Evolutionary conservation across 2,888 invertebrate species (phyloP), one percentile per base, ranked within the genome.

Genomic region (Conchocele bisecta): DNA sequence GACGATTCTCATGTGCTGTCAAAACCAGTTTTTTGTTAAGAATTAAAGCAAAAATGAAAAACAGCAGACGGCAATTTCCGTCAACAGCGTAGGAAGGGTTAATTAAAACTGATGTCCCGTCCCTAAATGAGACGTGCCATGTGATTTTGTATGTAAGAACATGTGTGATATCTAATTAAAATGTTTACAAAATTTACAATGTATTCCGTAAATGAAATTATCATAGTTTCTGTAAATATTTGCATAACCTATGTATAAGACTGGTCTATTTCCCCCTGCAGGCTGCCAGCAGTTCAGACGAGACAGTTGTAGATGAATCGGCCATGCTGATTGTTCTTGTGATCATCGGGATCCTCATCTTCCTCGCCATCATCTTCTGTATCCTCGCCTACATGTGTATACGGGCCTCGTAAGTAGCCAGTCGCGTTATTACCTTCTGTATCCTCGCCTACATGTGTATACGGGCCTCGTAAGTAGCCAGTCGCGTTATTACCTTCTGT

Each of bases 311-410:
- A 11, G 75, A 77, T 26, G 68, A 70, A 37, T 46, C 60, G 35
- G 61, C 85, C 7, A 83, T 86, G 3, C 60, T 88, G 26, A 83
- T 84, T 24, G 81, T 88, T 17, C 72, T 86, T 51, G 84, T 88
- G 35, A 81, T 88, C 17, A 77, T 84, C 35, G 82, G 83, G 29
- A 74, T 87, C 2, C 81, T 88, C n/a, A 72, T 87, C 41, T 72
- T 86, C 68, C 76, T 88, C n/a, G 81, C 83, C 15, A 64, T 88
- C 33, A 54, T 88, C 20, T 81, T 88, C 66, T 76, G 83, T 48
- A 69, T 79, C 39, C 41, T 85, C 5, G 85, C 84, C 42, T 86
- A 83, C 58, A 72, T 78, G 70, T 86, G 85, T 64, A 84, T 86
- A 67, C 59, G 75, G 33, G 78, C 61, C 24, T 68, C 75, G 85